Evolutionary conservation across 2,888 invertebrate species (phyloP), one percentile per base, ranked within the genome.

Genomic region (Phrixothrix hirtus): DNA sequence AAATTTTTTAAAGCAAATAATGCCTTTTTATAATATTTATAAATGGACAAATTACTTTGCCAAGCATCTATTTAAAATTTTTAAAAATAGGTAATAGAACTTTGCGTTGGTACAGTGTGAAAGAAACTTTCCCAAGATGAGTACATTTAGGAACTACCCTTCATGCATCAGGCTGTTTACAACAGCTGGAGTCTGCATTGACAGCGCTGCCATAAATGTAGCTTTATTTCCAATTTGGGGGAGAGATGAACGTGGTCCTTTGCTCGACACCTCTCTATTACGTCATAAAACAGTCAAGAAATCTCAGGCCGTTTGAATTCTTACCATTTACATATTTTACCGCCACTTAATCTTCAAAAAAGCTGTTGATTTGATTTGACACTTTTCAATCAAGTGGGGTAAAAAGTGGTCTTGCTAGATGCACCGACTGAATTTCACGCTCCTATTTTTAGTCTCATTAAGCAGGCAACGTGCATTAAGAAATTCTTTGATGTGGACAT

Each of bases 151-250:
- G 36, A 45, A 46, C 44, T 34, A 46, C 45, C 51, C 35, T 44
- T 36, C 53, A 32, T 48, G 39, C 50, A 57, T 53, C 52, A 50
- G 52, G 44, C 49, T 48, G 51, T 49, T 53, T 48, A 51, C 39
- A 59, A 59, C 57, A 59, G 57, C 56, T 59, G 57, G 56, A 58
- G 43, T 45, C 51, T 44, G 48, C 38, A 52, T 36, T 50, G 50
- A 48, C 54, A 41, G 34, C 37, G 32, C 50, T 35, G 49, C 59
- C 52, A 58, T 59, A 57, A 57, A 57, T 59, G 59, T 57, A 57
- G 56, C 59, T 57, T 52, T 55, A 54, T 55, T 59, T 52, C 59
- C 55, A 57, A 59, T 57, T 57, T 59, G 35, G 45, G 51, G 59
- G 59, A 51, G 36, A 45, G 47, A 51, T 21, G 47, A 45, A 45